Evolutionary conservation across 2,797 vertebrate species (phyloP).

Genomic region (Neosilurus hyrtlii): DNA sequence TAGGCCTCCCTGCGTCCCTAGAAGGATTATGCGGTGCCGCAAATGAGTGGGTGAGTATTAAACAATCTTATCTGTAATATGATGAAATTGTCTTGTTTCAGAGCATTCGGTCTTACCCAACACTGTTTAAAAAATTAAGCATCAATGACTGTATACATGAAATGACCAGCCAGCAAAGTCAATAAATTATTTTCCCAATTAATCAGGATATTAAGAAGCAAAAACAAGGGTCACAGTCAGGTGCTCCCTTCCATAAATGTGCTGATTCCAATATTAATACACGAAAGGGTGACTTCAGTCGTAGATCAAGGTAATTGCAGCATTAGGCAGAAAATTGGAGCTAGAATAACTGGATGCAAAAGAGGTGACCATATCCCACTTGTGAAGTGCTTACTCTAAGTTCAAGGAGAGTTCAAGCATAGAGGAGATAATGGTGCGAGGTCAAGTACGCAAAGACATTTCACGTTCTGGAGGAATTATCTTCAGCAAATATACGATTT

Average conservation of each 20-base stretch:
- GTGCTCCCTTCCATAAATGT: slow-evolving; percentile 76
- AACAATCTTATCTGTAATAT: neutral
- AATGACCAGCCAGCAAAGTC: slow-evolving; percentile 38
- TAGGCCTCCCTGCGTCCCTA: no score
- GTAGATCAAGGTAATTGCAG: slow-evolving; percentile 92
- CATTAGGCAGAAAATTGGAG: slow-evolving; percentile 93
- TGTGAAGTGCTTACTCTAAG: slow-evolving; percentile 81
- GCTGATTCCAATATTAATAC: slow-evolving; percentile 84
- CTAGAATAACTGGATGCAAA: slow-evolving; percentile 98
- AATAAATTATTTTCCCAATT: slow-evolving; percentile 72
- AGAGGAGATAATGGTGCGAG: slow-evolving; percentile 81
- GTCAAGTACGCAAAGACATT: slow-evolving; percentile 82
- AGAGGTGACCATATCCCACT: slow-evolving; percentile 82
- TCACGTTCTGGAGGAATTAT: slow-evolving; percentile 84
- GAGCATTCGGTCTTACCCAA: slow-evolving; percentile 26
- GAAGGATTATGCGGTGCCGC: no score
- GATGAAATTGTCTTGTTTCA: slow-evolving; percentile 37
- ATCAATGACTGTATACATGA: slow-evolving; percentile 36
- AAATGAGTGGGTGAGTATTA: no score
- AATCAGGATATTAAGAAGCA: slow-evolving; percentile 83
- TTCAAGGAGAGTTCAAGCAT: slow-evolving; percentile 99
- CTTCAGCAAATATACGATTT: slow-evolving; percentile 94
- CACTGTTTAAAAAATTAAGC: slow-evolving; percentile 31
- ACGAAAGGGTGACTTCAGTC: slow-evolving; percentile 80
- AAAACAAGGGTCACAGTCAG: slow-evolving; percentile 76